phyloP scores from a whole-genome alignment of 2,888 invertebrate species.

The Platycnemis pennipes region DNA sequence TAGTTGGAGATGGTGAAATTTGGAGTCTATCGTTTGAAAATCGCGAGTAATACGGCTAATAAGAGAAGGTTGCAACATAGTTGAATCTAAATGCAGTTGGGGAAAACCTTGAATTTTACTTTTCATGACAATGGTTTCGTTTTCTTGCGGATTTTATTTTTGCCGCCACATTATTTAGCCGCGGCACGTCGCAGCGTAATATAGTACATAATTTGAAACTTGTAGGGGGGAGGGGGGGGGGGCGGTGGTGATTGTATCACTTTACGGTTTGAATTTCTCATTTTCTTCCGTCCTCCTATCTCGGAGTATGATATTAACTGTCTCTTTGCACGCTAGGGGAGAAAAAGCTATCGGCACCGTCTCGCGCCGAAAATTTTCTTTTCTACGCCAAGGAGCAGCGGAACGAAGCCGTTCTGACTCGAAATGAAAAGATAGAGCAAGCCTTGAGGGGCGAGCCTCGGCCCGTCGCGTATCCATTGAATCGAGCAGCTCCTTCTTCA shows the following conservation, averaged over 20 bases:
- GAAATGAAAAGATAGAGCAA: background rate
- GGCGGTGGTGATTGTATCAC: background rate
- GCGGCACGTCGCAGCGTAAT: background rate
- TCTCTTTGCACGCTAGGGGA: background rate
- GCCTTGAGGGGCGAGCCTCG: background rate
- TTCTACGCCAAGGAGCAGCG: background rate
- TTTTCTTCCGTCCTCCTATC: constrained; percentile 20
- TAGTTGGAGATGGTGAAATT: background rate
- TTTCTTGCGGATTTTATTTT: background rate
- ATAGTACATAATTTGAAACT: background rate
- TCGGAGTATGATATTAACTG: background rate
- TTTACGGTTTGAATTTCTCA: constrained; percentile 27
- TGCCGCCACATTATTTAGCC: background rate
- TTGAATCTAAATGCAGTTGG: background rate
- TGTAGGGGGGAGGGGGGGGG: background rate
- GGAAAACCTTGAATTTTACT: background rate
- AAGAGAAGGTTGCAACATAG: background rate
- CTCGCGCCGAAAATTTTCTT: background rate
- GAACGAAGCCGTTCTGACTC: background rate
- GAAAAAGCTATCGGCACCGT: background rate
- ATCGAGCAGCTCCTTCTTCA: no score
- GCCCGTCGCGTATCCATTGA: background rate
- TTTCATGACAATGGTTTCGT: background rate
- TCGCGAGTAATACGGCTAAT: background rate
- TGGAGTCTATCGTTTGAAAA: background rate